phyloP scores from a whole-genome alignment of 2,888 invertebrate genomes.

The Odontocerum albicorne region DNA sequence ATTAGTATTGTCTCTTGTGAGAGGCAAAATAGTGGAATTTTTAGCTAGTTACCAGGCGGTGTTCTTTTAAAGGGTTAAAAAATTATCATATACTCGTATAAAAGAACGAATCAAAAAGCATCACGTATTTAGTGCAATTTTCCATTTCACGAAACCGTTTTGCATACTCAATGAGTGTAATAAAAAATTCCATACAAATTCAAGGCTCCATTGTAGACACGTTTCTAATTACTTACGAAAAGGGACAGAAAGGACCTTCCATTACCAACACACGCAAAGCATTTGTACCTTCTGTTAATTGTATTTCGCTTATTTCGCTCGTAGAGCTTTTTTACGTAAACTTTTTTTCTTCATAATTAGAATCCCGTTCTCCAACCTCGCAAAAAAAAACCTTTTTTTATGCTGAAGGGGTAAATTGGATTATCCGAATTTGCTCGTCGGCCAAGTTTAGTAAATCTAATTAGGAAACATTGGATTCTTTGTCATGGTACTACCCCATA shows the following conservation, averaged over 20 bases:
- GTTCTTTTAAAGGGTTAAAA: too few relatives aligned
- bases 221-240: too few relatives aligned
- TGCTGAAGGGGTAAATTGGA: conserved; percentile 29
- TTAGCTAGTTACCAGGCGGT: too few relatives aligned
- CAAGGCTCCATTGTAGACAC: too few relatives aligned
- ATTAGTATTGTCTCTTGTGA: too few relatives aligned
- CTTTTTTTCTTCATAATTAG: conserved; percentile 32
- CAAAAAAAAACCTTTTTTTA: conserved; percentile 24
- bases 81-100: too few relatives aligned
- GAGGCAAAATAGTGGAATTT: too few relatives aligned
- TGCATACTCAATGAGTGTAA: too few relatives aligned
- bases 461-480: conserved; percentile 35
- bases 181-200: too few relatives aligned
- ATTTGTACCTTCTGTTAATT: conserved; percentile 26
- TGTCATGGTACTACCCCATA: conserved; percentile 24
- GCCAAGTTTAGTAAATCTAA: conserved; percentile 33
- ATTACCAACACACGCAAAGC: conserved; percentile 15
- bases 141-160: too few relatives aligned
- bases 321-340: conserved; percentile 23
- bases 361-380: conserved; percentile 21
- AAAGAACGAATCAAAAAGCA: too few relatives aligned
- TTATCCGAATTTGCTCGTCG: conserved; percentile 30
- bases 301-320: conserved; percentile 26
- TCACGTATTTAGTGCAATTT: too few relatives aligned
- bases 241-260: conserved; percentile 1